Evolutionary conservation across 2,113 vertebrate species (phyloP), one percentile per base, ranked within the genome.

Genomic region (Callipepla squamata): DNA sequence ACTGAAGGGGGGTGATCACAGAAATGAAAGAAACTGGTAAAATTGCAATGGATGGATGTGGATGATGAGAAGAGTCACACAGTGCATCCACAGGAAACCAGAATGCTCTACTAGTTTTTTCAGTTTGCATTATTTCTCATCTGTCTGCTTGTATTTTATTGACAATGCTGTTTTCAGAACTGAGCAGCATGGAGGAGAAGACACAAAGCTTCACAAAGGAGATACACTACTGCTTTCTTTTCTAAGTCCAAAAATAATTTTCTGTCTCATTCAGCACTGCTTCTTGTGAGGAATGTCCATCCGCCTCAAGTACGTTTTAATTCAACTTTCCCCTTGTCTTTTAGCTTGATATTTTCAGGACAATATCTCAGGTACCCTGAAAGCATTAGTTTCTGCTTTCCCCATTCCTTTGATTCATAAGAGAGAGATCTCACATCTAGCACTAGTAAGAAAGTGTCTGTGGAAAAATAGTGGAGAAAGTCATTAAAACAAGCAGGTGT

Each of bases 1-100:
- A 74, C 2, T 3, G 51, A 48, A 17, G 7, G 4, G 0, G 3
- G 44, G 48, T 1, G 0, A 53, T 69, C 45, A 8, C 42, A 66
- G 80, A 50, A 85, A 67, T 47, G 55, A 77, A 79, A 63, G 69
- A 79, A 69, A 57, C 73, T 68, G 25, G 82, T 63, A 73, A 82
- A 77, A 87, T 30, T 91, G 36, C 36, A 73, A 67, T 18, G 53
- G 70, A 77, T 62, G 42, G 67, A 55, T 80, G 66, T 61, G 42
- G 63, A 45, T 80, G 70, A 85, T 69, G 84, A 93, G 81, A 81
- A 67, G 77, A 85, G 34, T 28, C 32, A 69, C 38, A 40, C 5
- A 2, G 62, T 21, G 73, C n/a, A 50, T 28, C 51, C 1, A 2
- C 12, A 89, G 59, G 59, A 91, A 90, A 74, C 14, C 5, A 66